A percentile compares a stretch with the other conserved stretches of the same genome.
phyloP scores from a whole-genome alignment of 53 echinoderm and acorn worm species.

The Pentamera pediparva region DNA sequence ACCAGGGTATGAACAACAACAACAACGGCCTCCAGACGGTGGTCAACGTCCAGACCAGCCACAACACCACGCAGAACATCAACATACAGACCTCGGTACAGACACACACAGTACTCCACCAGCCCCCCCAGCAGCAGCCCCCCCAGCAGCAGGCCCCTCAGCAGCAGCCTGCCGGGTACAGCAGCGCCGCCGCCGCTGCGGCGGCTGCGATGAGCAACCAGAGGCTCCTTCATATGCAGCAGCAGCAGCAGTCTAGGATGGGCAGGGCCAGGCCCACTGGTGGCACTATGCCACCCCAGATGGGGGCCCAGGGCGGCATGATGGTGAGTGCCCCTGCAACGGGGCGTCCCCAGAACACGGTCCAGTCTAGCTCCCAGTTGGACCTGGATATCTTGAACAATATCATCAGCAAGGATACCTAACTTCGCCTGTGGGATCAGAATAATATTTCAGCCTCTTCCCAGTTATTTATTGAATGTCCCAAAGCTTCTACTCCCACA shows the following conservation, averaged over 20 bases:
- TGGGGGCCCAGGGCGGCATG: slow-evolving; percentile 2
- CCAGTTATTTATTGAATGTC: no score
- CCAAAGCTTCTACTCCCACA: no score
- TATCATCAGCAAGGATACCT: slow-evolving; percentile 16
- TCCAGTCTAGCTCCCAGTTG: slow-evolving; percentile 12
- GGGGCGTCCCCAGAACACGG: not conserved
- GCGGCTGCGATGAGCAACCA: not conserved
- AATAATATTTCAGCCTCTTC: no score
- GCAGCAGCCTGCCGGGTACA: not conserved
- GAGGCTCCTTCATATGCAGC: no score
- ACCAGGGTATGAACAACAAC: not conserved
- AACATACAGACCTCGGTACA: slow-evolving; percentile 25
- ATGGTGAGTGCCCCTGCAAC: not conserved
- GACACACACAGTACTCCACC: slow-evolving; percentile 12
- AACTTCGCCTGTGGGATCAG: no score
- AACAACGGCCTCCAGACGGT: slow-evolving; percentile 8
- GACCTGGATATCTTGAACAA: slow-evolving; percentile 12
- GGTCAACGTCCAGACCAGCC: slow-evolving; percentile 28
- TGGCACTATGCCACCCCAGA: not conserved
- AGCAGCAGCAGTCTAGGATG: not conserved
- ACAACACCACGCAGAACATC: slow-evolving; percentile 23
- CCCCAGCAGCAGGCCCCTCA: not conserved
- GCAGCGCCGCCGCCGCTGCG: not conserved
- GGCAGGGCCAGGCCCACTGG: not conserved
- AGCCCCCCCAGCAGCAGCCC: slow-evolving; percentile 1